Base-by-base conservation (phyloP, 2,113 vertebrate species). In the Lepisosteus oculatus region DNA sequence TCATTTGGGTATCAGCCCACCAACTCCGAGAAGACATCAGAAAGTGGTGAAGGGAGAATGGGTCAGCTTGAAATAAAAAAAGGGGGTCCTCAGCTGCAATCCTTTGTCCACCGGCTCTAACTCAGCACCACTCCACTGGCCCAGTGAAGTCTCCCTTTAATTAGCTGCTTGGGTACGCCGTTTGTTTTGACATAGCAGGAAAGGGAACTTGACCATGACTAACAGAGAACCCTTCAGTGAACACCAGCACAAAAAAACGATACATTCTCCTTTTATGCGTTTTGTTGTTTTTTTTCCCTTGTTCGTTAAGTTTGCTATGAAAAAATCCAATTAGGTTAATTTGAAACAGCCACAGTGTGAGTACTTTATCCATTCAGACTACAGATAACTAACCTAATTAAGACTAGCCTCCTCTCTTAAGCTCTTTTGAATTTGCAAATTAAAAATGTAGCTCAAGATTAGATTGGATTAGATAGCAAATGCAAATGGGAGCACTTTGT, bases 371-470 rank as follows among this genome's bases (percentile, higher is more conserved):
- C 84, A 85, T 83, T 87, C 80, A 77, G 83, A 72, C 74, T 73
- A 80, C 64, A 89, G 90, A 90, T 91, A 90, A 84, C 85, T 87
- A 91, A 92, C 85, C 80, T 87, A 86, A 90, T 90, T 91, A 91
- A 82, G 88, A 79, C 77, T 80, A 76, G 83, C 76, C 81, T 80
- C 77, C 81, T 82, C 80, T 77, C 74, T 83, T 69, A 75, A 76
- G 70, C 76, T 75, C 76, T 78, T 83, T 85, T 88, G 82, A 89
- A 82, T 70, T 78, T 76, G 83, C 80, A 88, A 86, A 88, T 88
- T 79, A 82, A 77, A 84, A 77, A 78, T 82, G 84, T 81, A 83
- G 84, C 80, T 73, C 74, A 65, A 85, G 90, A 87, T 89, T 83
- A 85, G 68, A 76, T 78, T 80, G 83, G 86, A 92, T 88, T 85